A percentile compares a stretch with the other conserved stretches of the same genome.
phyloP scores from a whole-genome alignment of 2,888 invertebrate genomes.

The Bruchidius siliquastri region DNA sequence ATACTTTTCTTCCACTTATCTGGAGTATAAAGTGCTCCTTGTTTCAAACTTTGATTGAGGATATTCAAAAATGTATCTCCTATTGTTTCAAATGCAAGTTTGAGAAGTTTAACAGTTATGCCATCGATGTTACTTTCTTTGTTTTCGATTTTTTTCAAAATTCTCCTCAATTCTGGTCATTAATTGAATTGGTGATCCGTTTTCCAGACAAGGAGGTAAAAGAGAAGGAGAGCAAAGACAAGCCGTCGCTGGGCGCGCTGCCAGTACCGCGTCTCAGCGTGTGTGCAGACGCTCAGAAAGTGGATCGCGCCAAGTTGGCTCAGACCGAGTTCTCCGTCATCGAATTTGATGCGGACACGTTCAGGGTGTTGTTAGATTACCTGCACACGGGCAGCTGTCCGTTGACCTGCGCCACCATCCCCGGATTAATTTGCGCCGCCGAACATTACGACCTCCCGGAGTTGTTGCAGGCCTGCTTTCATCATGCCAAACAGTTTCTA shows the following conservation, averaged over 20 bases:
- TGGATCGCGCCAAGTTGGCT: slow-evolving; percentile 84
- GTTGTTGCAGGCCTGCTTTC: slow-evolving; percentile 88
- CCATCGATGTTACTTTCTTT: too few species aligned
- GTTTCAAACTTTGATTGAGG: too few species aligned
- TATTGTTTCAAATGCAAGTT: too few species aligned
- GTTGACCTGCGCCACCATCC: slow-evolving; percentile 85
- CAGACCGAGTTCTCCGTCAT: slow-evolving; percentile 95
- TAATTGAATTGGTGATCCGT: too few species aligned
- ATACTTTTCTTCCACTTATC: too few species aligned
- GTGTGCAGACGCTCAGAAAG: slow-evolving; percentile 91
- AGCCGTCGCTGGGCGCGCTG: slow-evolving; percentile 64
- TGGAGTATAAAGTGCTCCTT: too few species aligned
- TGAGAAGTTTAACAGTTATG: too few species aligned
- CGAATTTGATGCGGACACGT: slow-evolving; percentile 92
- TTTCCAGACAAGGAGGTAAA: slow-evolving; percentile 72
- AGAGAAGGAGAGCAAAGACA: slow-evolving; percentile 75
- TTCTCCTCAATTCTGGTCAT: background rate
- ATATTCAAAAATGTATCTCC: too few species aligned
- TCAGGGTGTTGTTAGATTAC: slow-evolving; percentile 85
- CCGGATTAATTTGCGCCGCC: slow-evolving; percentile 88
- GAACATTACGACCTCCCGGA: slow-evolving; percentile 93
- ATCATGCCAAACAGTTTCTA: slow-evolving; percentile 90
- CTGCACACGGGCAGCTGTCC: slow-evolving; percentile 91
- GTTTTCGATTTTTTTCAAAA: too few species aligned
- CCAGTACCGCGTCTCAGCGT: slow-evolving; percentile 86